Conservation (phyloP, 2,113 vertebrate species). For the Notarius lentiginosus region DNA sequence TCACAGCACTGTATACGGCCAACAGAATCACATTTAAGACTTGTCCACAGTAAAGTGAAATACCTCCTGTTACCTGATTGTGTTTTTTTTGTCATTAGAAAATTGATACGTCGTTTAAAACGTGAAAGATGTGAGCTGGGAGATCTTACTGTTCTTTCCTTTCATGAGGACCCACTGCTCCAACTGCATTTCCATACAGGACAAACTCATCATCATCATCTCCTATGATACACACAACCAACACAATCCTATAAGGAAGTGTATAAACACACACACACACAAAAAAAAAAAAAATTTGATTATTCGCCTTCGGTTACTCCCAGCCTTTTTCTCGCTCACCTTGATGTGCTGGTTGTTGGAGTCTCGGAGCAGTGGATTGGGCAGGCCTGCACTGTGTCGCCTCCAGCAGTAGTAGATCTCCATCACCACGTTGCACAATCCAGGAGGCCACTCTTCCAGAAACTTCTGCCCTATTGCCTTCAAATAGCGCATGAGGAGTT, state of each 20-base stretch:
- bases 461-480: constrained; percentile 89
- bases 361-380: constrained; percentile 89
- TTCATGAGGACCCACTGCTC: constrained; percentile 90
- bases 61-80: too few species aligned
- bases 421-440: constrained; percentile 83
- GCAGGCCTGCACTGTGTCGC: constrained; percentile 87
- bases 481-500: constrained; percentile 91
- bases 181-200: constrained; percentile 93
- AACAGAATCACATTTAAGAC: too few species aligned
- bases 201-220: constrained; percentile 92
- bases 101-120: too few species aligned
- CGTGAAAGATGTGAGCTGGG: background rate
- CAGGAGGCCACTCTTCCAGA: constrained; percentile 85
- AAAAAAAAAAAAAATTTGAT: background rate
- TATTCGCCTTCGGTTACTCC: too few species aligned
- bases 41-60: too few species aligned
- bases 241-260: background rate
- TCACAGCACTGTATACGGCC: too few species aligned
- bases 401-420: constrained; percentile 88
- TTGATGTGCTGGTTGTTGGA: constrained; percentile 85
- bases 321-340: constrained; percentile 62
- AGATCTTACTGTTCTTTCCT: constrained; percentile 81
- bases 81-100: too few species aligned
- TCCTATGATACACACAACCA: constrained; percentile 71
- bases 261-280: background rate